These are phyloP conservation scores for Struthidea cinerea DNA, from an alignment of 2,113 vertebrate genomes.

Conservation along the genomic window DNA sequence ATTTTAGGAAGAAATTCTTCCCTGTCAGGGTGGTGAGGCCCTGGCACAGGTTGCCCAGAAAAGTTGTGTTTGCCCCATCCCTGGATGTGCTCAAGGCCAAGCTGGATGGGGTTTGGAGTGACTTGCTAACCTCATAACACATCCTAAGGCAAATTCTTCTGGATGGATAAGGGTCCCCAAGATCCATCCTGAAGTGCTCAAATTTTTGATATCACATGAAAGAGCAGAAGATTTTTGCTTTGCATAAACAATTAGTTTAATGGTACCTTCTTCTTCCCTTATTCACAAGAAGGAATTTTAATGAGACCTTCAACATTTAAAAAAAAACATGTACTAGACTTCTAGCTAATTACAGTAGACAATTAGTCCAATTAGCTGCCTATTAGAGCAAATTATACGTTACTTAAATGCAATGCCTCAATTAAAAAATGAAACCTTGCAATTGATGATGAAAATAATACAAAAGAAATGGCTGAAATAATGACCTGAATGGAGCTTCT, in stretches of 20 bases:
- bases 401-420: neutral
- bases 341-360: neutral
- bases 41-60: neutral
- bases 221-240: neutral
- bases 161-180: neutral
- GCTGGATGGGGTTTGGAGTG: fast-evolving
- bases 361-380: neutral
- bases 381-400: neutral
- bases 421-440: neutral
- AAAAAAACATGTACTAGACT: neutral
- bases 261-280: neutral
- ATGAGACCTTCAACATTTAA: neutral
- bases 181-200: neutral
- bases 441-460: neutral
- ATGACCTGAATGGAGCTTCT: neutral
- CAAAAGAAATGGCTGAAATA: neutral
- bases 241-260: neutral
- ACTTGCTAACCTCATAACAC: neutral
- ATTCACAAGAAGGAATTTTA: neutral
- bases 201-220: neutral
- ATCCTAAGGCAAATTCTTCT: neutral
- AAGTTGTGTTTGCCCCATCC: neutral
- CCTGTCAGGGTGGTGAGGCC: neutral
- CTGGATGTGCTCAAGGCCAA: neutral
- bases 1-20: neutral